A percentile compares a stretch with the other conserved stretches of the same genome.
phyloP scores from a whole-genome alignment of 2,888 invertebrate genomes.

The Diaprepes abbreviatus region DNA sequence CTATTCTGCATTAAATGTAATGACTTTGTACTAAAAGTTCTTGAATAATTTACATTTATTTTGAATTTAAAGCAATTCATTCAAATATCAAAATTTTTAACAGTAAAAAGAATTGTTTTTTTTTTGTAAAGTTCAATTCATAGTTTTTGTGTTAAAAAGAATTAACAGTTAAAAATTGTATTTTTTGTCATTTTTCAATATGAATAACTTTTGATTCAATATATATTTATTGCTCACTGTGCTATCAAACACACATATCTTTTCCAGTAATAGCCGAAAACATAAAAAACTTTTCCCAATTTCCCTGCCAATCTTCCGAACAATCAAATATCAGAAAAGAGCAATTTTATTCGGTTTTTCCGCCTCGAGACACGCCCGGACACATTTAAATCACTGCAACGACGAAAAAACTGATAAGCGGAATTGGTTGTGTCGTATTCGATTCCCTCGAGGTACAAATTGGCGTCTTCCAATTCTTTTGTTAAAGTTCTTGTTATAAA shows the following conservation, averaged over 20 bases:
- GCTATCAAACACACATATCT: not conserved
- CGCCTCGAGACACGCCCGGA: conserved; percentile 38
- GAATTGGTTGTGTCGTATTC: conserved; percentile 65
- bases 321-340: conserved; percentile 48
- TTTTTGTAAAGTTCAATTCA: no score
- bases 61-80: no score
- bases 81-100: no score
- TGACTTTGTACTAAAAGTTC: no score
- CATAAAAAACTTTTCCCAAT: conserved; percentile 38
- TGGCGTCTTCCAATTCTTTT: conserved; percentile 60
- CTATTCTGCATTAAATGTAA: no score
- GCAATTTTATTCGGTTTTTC: conserved; percentile 47
- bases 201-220: no score
- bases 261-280: conserved; percentile 62
- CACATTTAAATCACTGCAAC: conserved; percentile 51
- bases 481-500: conserved; percentile 37
- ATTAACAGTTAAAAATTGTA: no score
- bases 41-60: no score
- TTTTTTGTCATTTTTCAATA: no score
- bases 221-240: no score
- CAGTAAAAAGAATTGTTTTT: no score
- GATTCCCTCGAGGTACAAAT: conserved; percentile 63
- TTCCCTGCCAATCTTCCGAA: conserved; percentile 44
- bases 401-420: conserved; percentile 62
- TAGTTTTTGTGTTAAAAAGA: no score